Percentiles rank a stretch among this genome's conserved stretches.
Evolutionary conservation across 2,888 invertebrate genomes (phyloP).

Genomic region (Agonopterix alstromeriana): DNA sequence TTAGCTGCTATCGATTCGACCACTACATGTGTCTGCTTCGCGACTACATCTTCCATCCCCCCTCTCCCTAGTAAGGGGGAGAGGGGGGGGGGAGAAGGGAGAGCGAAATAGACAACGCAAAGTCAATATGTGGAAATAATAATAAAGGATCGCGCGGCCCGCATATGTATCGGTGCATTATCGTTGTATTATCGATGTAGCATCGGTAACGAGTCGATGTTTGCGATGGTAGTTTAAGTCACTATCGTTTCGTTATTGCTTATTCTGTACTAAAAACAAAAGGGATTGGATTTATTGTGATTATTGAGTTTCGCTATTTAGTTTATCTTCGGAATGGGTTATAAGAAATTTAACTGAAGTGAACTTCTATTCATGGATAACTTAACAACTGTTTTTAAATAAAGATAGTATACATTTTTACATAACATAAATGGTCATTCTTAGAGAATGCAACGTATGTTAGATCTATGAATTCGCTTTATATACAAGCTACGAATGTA

Average conservation of each 20-base stretch:
- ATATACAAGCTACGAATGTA: too few relatives aligned
- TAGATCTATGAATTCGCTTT: too few relatives aligned
- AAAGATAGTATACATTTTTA: too few relatives aligned
- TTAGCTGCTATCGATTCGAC: constrained; percentile 53
- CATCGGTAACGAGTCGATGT: constrained; percentile 33
- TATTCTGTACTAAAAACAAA: constrained; percentile 17
- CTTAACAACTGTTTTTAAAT: too few relatives aligned
- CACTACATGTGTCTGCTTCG: constrained; percentile 54
- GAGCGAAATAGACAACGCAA: constrained; percentile 52
- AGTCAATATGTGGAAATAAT: constrained; percentile 75
- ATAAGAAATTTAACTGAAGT: too few relatives aligned
- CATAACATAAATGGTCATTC: too few relatives aligned
- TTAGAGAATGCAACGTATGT: too few relatives aligned
- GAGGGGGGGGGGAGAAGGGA: constrained; percentile 6
- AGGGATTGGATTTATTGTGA: constrained; percentile 20
- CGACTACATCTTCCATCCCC: constrained; percentile 34
- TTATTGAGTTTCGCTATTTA: constrained; percentile 9
- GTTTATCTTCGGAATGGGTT: too few relatives aligned
- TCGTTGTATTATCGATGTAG: constrained; percentile 43
- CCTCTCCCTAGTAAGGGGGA: constrained; percentile 10
- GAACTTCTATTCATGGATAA: too few relatives aligned
- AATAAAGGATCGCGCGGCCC: constrained; percentile 59
- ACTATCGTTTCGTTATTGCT: constrained; percentile 34
- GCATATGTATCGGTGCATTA: constrained; percentile 65
- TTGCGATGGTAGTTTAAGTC: constrained; percentile 23